These are phyloP conservation scores for Fratercula arctica DNA, from an alignment of 2,797 vertebrate genomes.

Conservation along the genomic window DNA sequence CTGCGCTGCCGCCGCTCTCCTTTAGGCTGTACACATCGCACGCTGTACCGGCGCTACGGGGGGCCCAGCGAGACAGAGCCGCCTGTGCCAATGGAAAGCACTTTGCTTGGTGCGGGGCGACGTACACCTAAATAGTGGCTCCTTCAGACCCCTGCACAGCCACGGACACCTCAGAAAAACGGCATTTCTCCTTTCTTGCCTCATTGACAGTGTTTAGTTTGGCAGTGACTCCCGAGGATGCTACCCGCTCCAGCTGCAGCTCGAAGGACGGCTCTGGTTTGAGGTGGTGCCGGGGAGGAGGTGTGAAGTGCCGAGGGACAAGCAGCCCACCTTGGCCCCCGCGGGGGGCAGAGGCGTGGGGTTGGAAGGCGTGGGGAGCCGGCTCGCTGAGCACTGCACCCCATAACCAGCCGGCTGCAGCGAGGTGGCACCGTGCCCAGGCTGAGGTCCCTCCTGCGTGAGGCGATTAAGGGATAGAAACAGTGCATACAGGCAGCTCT, in stretches of 20 bases:
- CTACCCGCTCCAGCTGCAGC: background rate
- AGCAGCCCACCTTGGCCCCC: background rate
- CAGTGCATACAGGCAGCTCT: background rate
- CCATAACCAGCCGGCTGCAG: background rate
- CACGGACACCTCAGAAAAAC: background rate
- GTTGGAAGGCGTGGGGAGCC: background rate
- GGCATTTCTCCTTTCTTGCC: background rate
- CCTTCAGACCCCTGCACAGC: background rate
- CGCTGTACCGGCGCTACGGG: accelerated
- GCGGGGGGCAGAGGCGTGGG: accelerated
- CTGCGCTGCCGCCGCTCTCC: background rate
- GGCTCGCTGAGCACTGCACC: background rate
- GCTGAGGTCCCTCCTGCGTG: too few species aligned
- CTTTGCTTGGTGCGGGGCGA: accelerated
- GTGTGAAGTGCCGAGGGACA: background rate
- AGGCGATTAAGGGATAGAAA: background rate
- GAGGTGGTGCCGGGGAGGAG: background rate
- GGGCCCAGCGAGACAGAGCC: accelerated
- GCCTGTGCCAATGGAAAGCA: accelerated
- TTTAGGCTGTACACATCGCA: background rate
- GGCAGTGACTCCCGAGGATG: accelerated
- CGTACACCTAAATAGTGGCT: accelerated
- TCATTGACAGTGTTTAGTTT: background rate
- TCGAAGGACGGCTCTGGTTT: accelerated
- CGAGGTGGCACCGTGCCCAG: background rate